Base-by-base conservation (phyloP, 2,888 invertebrate species). In the Ophion obscuratus region DNA sequence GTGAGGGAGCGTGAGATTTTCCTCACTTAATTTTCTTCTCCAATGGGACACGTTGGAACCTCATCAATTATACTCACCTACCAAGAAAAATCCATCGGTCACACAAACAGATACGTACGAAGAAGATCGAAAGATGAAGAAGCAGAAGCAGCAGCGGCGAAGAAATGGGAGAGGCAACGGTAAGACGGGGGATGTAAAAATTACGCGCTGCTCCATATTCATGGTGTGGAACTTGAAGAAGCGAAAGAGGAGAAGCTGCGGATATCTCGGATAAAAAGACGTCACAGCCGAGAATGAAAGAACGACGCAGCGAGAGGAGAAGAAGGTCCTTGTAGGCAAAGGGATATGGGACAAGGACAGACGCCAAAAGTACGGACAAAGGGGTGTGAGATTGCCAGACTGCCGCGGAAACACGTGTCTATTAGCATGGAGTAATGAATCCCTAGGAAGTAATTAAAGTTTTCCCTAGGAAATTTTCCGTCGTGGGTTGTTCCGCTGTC, bases 351-450 rank as follows among this genome's bases (percentile, higher is more conserved):
- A 53, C 17, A 70, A 73, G 53, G 44, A 24, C 20, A 27, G 70
- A 47, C 59, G 61, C 27, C 11, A 57, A 64, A 17, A 59, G 59
- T 75, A 59, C 40, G 80, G 47, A 70, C 78, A 70, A 61, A 70
- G 40, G 47, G 62, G 81, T 75, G 85, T 67, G 64, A 83, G 83
- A 83, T 81, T 78, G 81, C 83, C 27, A 73, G 81, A 83, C 81
- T 84, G 76, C 80, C 77, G 68, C 79, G 84, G 88, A 89, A 90
- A 92, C 90, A 90, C 89, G 92, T 92, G 91, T 92, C 92, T 90
- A 92, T 93, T 92, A 93, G 90, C 91, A 92, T 92, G 90, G 89
- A 91, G 90, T 92, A 92, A 92, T 92, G 92, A 93, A 92, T 92
- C 91, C 89, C 91, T 87, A 87, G 91, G 89, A 92, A 93, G 93